Percentiles rank a stretch among this genome's conserved stretches.
phyloP scores from a whole-genome alignment of 2,113 vertebrate species.

The Calidris pugnax region DNA sequence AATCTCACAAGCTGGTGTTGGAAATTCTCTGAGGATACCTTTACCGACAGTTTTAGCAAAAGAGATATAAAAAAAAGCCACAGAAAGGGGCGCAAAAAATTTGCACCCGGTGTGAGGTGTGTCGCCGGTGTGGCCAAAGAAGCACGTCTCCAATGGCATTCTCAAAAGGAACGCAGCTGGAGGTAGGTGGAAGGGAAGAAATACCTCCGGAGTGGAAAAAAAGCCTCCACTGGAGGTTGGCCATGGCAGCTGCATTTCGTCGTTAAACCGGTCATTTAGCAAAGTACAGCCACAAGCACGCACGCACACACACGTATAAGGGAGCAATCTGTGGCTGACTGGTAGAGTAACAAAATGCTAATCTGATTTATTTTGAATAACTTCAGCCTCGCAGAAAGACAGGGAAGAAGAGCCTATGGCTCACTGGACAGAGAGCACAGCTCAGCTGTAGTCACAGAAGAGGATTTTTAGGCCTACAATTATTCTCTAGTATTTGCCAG shows the following conservation, averaged over 20 bases:
- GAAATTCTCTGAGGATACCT: conserved; percentile 19
- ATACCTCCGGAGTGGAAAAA: not conserved
- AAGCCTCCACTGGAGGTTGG: conserved; percentile 19
- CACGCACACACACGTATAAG: not conserved
- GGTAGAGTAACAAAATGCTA: not conserved
- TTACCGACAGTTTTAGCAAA: not conserved
- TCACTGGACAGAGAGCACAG: not conserved
- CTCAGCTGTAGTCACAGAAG: not conserved
- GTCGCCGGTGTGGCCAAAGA: not conserved
- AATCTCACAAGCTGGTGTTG: not conserved
- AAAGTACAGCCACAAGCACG: conserved; percentile 53
- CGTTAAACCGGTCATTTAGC: not conserved
- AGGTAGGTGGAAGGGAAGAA: not conserved
- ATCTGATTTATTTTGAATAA: not conserved
- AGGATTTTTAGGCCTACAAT: not conserved
- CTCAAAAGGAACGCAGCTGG: not conserved
- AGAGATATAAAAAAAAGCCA: conserved; percentile 7
- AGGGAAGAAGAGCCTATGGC: not conserved
- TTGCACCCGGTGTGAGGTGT: not conserved
- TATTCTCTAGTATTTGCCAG: not conserved
- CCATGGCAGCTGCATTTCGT: conserved; percentile 25
- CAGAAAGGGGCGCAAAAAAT: not conserved
- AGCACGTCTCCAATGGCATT: not conserved
- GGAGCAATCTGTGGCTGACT: conserved; percentile 40
- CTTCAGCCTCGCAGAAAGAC: not conserved